Base-by-base conservation (phyloP, 2,113 vertebrate genomes). In the Andinoacara biseriatus region DNA sequence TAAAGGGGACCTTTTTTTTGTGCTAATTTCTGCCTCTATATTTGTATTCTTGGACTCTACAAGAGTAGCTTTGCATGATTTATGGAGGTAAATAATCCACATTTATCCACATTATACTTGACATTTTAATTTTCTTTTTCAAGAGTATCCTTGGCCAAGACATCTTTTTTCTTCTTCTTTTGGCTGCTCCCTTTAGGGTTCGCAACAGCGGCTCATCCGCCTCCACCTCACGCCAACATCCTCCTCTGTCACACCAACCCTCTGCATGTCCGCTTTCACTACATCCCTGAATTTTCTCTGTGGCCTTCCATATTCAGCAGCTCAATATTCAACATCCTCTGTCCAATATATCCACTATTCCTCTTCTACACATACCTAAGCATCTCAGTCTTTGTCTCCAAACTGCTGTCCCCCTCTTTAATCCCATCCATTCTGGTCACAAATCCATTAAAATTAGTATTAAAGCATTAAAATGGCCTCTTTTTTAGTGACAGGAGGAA, bases 321-420 rank as follows among this genome's bases (percentile, higher is more conserved):
- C 31, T 33, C 31, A 33, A 33, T 65, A 43, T 65, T 65, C 62
- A 65, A 5, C 62, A 0, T 9, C 0, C 0, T 63, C 22, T 0
- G 38, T 0, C n/a, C n/a, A 65, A 43, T 43, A 24, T 2, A 5
- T 3, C 1, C 0, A 40, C 13, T 0, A 65, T 43, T 13, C 62
- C 38, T 65, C 62, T 1, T 0, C 6, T 33, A 7, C 33, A 33
- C 33, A 33, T 65, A 13, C 62, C 40, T 35, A 43, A 43, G 0
- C 38, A 65, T n/a, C 38, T 65, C 62, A 65, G 43, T n/a, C 62
- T 65, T 65, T 65, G n/a, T 26, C n/a, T 43, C 7, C 24, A 43
- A 65, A 43, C 62, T 0, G 35, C 0, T 43, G 62, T 65, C 38
- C 13, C 1, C 43, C 7, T 65, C 43, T 1, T 38, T 22, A 65